These are phyloP conservation scores for Brachynemurus nebulosus DNA, from an alignment of 2,888 invertebrate species.

Conservation along the genomic window DNA sequence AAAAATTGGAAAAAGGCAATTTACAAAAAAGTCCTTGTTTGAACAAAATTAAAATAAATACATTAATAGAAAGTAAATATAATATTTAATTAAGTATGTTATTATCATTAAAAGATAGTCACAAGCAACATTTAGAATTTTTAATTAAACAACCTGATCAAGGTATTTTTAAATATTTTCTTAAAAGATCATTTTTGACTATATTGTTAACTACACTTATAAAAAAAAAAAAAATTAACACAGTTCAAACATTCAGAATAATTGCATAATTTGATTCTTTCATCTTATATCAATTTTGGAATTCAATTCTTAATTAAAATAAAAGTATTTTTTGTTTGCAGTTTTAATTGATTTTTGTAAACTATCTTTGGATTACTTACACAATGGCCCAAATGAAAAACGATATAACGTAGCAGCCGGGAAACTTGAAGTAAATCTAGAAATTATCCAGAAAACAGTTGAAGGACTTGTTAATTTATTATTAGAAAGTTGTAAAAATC, in stretches of 20 bases:
- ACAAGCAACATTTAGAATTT: conserved; percentile 40
- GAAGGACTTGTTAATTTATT: conserved; percentile 61
- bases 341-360: conserved; percentile 59
- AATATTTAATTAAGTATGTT: conserved; percentile 26
- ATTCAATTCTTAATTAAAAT: background rate
- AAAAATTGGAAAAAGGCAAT: too few species aligned
- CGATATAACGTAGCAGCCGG: conserved; percentile 48
- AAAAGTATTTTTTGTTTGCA: conserved; percentile 28
- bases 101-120: conserved; percentile 36
- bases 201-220: too few species aligned
- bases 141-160: conserved; percentile 36
- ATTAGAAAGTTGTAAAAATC: conserved; percentile 53
- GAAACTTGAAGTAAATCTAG: conserved; percentile 40
- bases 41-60: background rate
- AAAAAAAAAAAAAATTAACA: too few species aligned
- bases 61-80: background rate
- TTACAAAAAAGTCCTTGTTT: background rate
- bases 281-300: too few species aligned
- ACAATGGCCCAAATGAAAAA: conserved; percentile 49
- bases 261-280: too few species aligned
- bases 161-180: too few species aligned
- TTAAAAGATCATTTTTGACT: too few species aligned
- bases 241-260: too few species aligned
- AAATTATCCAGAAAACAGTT: conserved; percentile 46
- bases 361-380: conserved; percentile 48